A percentile compares a stretch with the other conserved stretches of the same genome.
Evolutionary conservation across 2,888 invertebrate species (phyloP).

Genomic region (Blomia tropicalis): DNA sequence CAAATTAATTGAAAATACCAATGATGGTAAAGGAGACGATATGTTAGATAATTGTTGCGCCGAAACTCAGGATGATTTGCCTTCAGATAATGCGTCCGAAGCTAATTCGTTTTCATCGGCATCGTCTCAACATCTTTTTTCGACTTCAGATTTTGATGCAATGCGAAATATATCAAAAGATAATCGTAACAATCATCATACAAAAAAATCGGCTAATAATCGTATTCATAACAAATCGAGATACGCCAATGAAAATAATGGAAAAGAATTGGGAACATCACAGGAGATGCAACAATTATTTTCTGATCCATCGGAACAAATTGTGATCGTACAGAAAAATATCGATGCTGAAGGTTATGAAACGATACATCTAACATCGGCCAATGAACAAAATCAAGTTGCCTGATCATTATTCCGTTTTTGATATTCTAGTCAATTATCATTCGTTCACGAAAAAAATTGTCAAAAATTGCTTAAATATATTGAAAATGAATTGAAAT

Average conservation of each 20-base stretch:
- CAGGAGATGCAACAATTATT: conserved; percentile 9
- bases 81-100: not conserved
- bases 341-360: conserved; percentile 23
- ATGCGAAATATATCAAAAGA: not conserved
- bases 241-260: no score
- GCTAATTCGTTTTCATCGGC: not conserved
- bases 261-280: not conserved
- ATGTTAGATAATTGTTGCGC: conserved; percentile 11
- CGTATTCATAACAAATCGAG: not conserved
- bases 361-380: conserved; percentile 24
- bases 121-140: not conserved
- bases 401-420: not conserved
- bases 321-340: not conserved
- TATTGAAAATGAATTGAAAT: no score
- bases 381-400: not conserved
- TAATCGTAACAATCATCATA: not conserved
- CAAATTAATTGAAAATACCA: conserved; percentile 39
- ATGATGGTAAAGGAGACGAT: conserved; percentile 26
- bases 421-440: not conserved
- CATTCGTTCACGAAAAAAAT: no score
- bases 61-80: not conserved
- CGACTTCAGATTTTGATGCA: not conserved
- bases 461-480: no score
- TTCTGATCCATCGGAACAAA: not conserved
- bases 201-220: no score